Conservation (phyloP, 2,113 vertebrate species). For the Pleuronectes platessa region DNA sequence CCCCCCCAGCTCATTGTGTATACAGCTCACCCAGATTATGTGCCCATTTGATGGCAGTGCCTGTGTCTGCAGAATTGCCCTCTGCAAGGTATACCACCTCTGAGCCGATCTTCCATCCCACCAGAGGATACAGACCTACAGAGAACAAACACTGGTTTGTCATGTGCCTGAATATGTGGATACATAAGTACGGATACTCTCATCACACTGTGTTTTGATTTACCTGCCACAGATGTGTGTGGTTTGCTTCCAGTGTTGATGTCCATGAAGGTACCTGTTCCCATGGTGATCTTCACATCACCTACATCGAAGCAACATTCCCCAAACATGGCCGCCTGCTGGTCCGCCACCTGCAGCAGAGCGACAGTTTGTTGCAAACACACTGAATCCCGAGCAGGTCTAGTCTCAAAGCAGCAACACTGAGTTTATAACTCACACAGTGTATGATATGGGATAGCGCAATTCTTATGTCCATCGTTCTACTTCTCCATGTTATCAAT, state of each 20-base stretch:
- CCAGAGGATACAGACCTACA: constrained; percentile 92
- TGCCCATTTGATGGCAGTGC: constrained; percentile 92
- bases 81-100: constrained; percentile 93
- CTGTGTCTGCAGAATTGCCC: constrained; percentile 90
- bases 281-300: constrained; percentile 96
- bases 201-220: background rate
- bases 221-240: constrained; percentile 86
- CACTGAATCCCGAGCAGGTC: background rate
- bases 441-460: background rate
- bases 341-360: constrained; percentile 89
- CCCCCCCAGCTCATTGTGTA: background rate
- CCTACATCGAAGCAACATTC: constrained; percentile 94
- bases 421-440: background rate
- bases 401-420: background rate
- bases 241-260: constrained; percentile 92
- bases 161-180: background rate
- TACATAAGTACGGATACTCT: background rate
- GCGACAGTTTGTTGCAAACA: background rate
- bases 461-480: background rate
- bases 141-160: constrained; percentile 12
- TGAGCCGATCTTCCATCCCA: constrained; percentile 96
- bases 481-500: no score
- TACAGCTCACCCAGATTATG: constrained; percentile 87
- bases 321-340: constrained; percentile 98
- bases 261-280: constrained; percentile 95